Conservation (phyloP, 2,797 vertebrate species). For the Pygocentrus nattereri region DNA sequence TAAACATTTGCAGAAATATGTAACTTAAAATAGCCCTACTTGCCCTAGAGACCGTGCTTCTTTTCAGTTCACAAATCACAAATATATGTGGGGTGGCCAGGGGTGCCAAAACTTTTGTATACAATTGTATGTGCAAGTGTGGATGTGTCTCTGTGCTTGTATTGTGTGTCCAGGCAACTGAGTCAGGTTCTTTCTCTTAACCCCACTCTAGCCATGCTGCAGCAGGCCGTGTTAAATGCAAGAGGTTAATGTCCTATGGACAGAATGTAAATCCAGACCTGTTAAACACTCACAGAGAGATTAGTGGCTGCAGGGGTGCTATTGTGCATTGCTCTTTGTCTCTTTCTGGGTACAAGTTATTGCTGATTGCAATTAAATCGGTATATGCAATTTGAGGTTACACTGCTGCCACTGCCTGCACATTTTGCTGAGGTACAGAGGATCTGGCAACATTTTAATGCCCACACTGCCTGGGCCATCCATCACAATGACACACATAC, state of each 20-base stretch:
- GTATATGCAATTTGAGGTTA: conserved; percentile 68
- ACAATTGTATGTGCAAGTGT: neutral
- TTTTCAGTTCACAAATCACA: too few species aligned
- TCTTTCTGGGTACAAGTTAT: conserved; percentile 58
- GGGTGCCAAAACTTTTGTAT: too few species aligned
- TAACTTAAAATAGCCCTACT: too few species aligned
- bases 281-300: conserved; percentile 59
- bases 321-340: conserved; percentile 61
- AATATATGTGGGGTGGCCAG: too few species aligned
- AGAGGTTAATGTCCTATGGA: conserved; percentile 64
- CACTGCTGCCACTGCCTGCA: conserved; percentile 55
- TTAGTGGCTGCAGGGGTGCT: conserved; percentile 61
- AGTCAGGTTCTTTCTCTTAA: neutral
- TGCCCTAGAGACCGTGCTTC: too few species aligned
- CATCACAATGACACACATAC: conserved; percentile 66
- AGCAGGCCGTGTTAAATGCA: conserved; percentile 63
- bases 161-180: too few species aligned
- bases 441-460: conserved; percentile 76
- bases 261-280: conserved; percentile 54
- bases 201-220: conserved; percentile 6
- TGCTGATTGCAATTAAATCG: conserved; percentile 78
- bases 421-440: conserved; percentile 72
- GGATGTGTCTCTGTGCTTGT: neutral
- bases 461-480: conserved; percentile 66
- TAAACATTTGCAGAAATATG: too few species aligned